Percentiles rank a stretch among this genome's conserved stretches.
Conservation (phyloP, 2,113 vertebrate species). For the Cephalopterus ornatus region DNA sequence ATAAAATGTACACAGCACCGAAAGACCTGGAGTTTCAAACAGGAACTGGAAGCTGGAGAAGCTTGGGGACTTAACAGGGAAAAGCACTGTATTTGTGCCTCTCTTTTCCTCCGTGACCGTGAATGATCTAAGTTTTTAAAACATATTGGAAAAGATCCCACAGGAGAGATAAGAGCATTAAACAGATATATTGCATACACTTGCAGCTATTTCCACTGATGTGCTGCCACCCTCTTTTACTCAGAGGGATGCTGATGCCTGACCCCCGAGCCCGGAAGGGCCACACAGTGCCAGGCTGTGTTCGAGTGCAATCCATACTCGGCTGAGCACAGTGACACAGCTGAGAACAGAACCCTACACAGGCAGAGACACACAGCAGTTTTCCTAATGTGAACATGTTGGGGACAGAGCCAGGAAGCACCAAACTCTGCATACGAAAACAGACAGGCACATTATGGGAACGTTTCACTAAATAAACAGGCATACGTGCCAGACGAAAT, state of each 20-base stretch:
- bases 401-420: not conserved
- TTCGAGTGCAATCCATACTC: not conserved
- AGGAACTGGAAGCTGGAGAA: not conserved
- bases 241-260: not conserved
- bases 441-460: not conserved
- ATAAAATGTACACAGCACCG: not conserved
- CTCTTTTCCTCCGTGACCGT: not conserved
- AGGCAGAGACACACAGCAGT: not conserved
- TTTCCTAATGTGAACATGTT: accelerated
- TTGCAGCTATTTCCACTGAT: not conserved
- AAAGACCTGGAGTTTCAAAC: not conserved
- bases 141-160: not conserved
- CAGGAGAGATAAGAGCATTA: not conserved
- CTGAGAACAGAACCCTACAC: not conserved
- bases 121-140: not conserved
- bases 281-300: accelerated
- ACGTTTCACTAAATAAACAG: not conserved
- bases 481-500: accelerated
- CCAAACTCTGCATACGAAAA: not conserved
- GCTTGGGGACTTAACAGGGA: not conserved
- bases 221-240: not conserved
- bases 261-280: accelerated
- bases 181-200: not conserved
- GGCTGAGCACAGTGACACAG: not conserved
- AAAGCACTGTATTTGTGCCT: not conserved